Evolutionary conservation across 2,113 vertebrate species (phyloP).

Genomic region (Nycticebus coucang): DNA sequence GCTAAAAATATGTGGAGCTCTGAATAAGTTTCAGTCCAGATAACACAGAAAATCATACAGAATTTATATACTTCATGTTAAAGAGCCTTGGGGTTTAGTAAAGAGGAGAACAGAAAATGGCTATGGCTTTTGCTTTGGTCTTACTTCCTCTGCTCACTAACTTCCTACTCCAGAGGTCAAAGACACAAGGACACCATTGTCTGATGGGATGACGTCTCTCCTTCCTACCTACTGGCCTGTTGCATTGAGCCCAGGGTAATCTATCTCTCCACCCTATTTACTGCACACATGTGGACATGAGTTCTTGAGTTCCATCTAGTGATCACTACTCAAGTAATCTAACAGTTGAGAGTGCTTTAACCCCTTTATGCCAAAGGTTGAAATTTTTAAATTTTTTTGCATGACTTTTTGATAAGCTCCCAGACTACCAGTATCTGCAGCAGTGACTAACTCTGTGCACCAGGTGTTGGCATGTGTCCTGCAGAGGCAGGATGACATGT

Average conservation of each 20-base stretch:
- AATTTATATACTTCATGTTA: not conserved
- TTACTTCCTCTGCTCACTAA: not conserved
- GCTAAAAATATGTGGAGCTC: not conserved
- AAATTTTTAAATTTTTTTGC: no score
- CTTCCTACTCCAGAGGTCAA: not conserved
- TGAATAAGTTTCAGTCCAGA: not conserved
- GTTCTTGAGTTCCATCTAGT: constrained; percentile 24
- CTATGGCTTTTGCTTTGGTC: not conserved
- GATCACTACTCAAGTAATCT: not conserved
- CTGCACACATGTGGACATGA: rapidly evolving
- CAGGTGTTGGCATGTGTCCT: no score
- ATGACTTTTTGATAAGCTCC: no score
- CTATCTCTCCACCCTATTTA: not conserved
- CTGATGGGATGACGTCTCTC: not conserved
- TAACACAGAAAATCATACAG: not conserved
- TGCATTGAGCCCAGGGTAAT: not conserved
- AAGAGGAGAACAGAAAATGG: not conserved
- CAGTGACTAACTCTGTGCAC: no score
- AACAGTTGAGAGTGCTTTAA: not conserved
- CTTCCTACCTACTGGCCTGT: not conserved
- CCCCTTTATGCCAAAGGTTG: no score
- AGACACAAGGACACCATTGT: not conserved
- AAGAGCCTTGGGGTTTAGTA: not conserved
- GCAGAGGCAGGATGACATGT: no score
- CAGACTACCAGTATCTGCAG: no score